Percentiles rank a stretch among this genome's conserved stretches.
Evolutionary conservation across 2,888 invertebrate genomes (phyloP).

Genomic region (Adineta ricciae): DNA sequence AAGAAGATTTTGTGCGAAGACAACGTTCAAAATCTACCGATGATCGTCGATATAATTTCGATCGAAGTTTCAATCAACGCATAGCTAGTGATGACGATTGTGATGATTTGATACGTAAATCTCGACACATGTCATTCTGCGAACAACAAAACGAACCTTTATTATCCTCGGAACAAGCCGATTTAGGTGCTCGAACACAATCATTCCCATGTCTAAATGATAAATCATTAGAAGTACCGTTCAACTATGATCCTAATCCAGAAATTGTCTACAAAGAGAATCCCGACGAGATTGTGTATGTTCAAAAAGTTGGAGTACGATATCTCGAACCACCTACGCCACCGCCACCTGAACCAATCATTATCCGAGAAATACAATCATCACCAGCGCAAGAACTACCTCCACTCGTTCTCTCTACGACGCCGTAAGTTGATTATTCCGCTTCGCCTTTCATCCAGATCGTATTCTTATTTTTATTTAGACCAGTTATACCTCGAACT

Average conservation of each 20-base stretch:
- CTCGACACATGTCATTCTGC: background rate
- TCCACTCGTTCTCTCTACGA: background rate
- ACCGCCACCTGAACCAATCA: constrained; percentile 1
- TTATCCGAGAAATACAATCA: background rate
- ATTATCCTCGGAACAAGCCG: background rate
- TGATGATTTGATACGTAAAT: background rate
- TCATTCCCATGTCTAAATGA: background rate
- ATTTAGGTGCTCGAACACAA: background rate
- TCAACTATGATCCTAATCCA: background rate
- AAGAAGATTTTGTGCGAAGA: background rate
- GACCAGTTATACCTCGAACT: background rate
- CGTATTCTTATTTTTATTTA: too few species aligned
- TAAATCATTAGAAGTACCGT: background rate
- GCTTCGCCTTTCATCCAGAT: background rate
- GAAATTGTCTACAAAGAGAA: background rate
- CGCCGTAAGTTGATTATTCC: background rate
- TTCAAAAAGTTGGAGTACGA: background rate
- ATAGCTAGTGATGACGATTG: background rate
- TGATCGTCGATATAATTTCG: background rate
- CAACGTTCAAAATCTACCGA: background rate
- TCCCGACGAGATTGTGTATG: background rate
- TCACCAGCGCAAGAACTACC: background rate
- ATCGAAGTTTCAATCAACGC: background rate
- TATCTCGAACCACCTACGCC: constrained; percentile 6
- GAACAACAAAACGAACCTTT: background rate